These are phyloP conservation scores for Pomacea maculata DNA, from an alignment of 1,140 invertebrate genomes.

Conservation along the genomic window DNA sequence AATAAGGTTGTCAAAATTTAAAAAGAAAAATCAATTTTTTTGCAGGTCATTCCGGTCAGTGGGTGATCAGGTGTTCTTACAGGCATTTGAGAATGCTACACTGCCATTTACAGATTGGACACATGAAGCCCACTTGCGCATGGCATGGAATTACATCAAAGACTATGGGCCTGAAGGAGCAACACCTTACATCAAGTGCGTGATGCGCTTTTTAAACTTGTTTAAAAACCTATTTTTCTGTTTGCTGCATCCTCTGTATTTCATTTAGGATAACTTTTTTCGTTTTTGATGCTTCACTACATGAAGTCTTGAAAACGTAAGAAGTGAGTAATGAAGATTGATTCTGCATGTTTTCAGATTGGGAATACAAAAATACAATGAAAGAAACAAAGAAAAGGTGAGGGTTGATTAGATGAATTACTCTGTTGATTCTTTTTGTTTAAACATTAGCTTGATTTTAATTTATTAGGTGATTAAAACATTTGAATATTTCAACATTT, in stretches of 20 bases:
- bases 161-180: slow-evolving; percentile 55
- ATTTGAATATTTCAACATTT: too few relatives aligned
- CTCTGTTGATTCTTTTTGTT: background rate
- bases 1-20: too few relatives aligned
- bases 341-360: slow-evolving; percentile 40
- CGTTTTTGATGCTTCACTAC: too few relatives aligned
- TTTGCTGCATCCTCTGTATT: background rate
- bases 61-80: slow-evolving; percentile 62
- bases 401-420: slow-evolving; percentile 2
- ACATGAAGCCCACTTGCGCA: slow-evolving; percentile 61
- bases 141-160: slow-evolving; percentile 64
- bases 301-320: background rate
- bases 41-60: slow-evolving; percentile 59
- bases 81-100: slow-evolving; percentile 61
- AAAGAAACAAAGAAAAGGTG: slow-evolving; percentile 60
- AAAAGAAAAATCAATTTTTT: background rate
- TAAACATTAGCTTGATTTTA: background rate
- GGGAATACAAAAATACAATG: slow-evolving; percentile 59
- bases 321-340: background rate
- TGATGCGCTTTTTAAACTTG: background rate
- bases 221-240: background rate
- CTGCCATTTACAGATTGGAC: slow-evolving; percentile 63
- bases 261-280: background rate
- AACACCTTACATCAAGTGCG: slow-evolving; percentile 56
- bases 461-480: background rate